Evolutionary conservation across 2,888 invertebrate genomes (phyloP).

Genomic region (Cephonodes hylas): DNA sequence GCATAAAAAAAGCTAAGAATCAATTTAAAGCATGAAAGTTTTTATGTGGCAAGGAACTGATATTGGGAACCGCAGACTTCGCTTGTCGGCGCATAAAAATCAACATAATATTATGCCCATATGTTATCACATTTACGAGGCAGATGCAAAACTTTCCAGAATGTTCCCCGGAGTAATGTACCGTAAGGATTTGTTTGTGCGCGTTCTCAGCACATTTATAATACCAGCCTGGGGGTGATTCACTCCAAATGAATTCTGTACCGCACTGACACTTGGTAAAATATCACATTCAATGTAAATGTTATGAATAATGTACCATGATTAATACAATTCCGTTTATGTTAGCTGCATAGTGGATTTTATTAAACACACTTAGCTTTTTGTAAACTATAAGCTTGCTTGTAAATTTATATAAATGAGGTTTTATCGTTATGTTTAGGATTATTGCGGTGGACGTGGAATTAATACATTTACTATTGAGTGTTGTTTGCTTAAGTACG

Average conservation of each 20-base stretch:
- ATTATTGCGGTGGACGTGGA: neutral
- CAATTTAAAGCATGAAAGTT: too few relatives aligned
- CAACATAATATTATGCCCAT: neutral
- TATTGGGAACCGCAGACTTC: neutral
- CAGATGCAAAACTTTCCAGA: neutral
- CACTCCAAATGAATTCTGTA: conserved; percentile 5
- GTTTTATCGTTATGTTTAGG: neutral
- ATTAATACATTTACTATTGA: neutral
- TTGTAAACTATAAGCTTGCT: neutral
- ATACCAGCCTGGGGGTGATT: neutral
- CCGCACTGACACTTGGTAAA: neutral
- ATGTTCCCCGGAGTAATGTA: neutral
- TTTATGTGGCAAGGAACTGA: too few relatives aligned
- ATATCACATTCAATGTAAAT: conserved; percentile 7
- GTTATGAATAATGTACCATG: conserved; percentile 1
- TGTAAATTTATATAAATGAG: neutral
- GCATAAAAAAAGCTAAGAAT: too few relatives aligned
- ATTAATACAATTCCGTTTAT: neutral
- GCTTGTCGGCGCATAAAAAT: neutral
- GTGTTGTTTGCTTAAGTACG: too few relatives aligned
- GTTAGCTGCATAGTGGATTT: neutral
- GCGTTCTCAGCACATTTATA: neutral
- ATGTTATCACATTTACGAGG: neutral
- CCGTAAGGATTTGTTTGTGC: conserved; percentile 1
- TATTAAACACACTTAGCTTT: neutral